Evolutionary conservation across 2,113 vertebrate species (phyloP), one percentile per base, ranked within the genome.

Genomic region (Lanius collurio): DNA sequence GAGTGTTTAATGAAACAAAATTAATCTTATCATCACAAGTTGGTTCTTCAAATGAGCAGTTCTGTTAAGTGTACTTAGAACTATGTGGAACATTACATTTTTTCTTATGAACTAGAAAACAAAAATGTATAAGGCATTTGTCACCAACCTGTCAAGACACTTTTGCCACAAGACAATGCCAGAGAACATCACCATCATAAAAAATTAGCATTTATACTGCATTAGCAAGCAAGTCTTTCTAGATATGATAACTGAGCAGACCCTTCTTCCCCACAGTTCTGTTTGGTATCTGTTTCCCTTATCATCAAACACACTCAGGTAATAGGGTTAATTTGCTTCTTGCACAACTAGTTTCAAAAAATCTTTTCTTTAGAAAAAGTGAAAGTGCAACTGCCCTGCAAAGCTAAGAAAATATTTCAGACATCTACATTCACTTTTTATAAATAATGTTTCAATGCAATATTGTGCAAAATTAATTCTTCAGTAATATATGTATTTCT

Each of bases 1-100:
- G 23, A 65, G 74, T 64, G 19, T 50, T 93, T 67, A 73, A 93
- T 26, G 27, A 83, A 95, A 95, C 12, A 63, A 85, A 91, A 87
- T 52, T 49, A 77, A 71, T 63, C 64, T 88, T 81, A 87, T 42
- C 60, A n/a, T 70, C 18, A 74, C 23, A 83, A 67, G 42, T 0
- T 68, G 9, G 46, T 74, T 87, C 86, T 93, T 74, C 57, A 89
- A 67, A 59, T 15, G 19, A 92, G 53, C 17, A 52, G 5, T 59
- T 90, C 42, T 44, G 30, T 39, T 69, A 87, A 90, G 33, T 37
- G 39, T 24, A 65, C 39, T 80, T 57, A 22, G 18, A 87, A 89
- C 44, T 71, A 93, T 2, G 24, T 2, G 2, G 18, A 93, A 35
- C 35, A 28, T 15, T 41, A 52, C 2, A 6, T 62, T 83, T 94